Evolutionary conservation across 2,113 vertebrate genomes (phyloP), one percentile per base, ranked within the genome.

Genomic region (Hemichromis elongatus): DNA sequence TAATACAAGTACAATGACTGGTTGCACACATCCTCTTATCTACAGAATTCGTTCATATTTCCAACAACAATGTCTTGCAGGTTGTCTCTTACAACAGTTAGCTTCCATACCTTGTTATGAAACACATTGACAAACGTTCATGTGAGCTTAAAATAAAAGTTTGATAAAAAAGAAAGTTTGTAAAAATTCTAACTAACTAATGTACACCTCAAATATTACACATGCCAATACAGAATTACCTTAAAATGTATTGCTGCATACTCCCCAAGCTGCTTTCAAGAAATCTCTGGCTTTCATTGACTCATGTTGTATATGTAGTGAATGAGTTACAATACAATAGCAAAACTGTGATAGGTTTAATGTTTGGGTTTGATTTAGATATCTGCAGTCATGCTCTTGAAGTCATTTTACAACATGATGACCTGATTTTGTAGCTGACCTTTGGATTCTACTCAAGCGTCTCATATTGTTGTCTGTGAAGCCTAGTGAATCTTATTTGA

Each of bases 1-100:
- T 85, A 42, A 80, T 73, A 11, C 16, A 81, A 47, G 24, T 21
- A 73, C 82, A 83, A 56, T 70, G 54, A 40, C 33, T 66, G 37
- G 5, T 78, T 79, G 81, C n/a, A 47, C 6, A 16, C 9, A 66
- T 14, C 19, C 47, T 21, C 26, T 40, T 66, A 79, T 61, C 40
- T 19, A 47, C 9, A 54, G 11, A 37, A 26, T 54, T 40, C 24
- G 50, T 47, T 66, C 5, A 63, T 61, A 86, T 84, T 68, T 80
- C 26, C 53, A 81, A 10, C 2, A 53, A 61, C 30, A 11, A 8
- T 45, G 12, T 59, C 42, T 63, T 75, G 18, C 11, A 50, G 1
- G 37, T 52, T 33, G 18, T 81, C 19, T 61, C 10, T 86, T 28
- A 18, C 7, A 61, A 61, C 13, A 78, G 70, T 81, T 26, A 47